Evolutionary conservation across 2,797 vertebrate genomes (phyloP).

Genomic region (Lophotriccus pileatus): DNA sequence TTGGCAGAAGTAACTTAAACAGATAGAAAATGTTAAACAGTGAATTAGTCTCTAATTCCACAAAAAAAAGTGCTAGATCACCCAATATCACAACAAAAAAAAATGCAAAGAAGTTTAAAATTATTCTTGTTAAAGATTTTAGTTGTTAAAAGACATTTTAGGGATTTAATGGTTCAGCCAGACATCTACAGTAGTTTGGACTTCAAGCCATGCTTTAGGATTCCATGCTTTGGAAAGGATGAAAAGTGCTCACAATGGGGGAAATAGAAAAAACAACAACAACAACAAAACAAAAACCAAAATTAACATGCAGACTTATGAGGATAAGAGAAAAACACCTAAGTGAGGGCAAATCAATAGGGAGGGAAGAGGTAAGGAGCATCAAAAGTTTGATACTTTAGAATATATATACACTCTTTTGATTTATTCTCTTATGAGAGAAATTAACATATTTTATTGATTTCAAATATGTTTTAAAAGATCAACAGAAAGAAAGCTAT

Average conservation of each 20-base stretch:
- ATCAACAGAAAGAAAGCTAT: neutral
- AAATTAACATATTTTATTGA: neutral
- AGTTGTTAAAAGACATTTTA: neutral
- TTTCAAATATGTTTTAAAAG: neutral
- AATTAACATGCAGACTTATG: neutral
- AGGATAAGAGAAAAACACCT: neutral
- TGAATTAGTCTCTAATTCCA: neutral
- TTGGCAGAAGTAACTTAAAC: neutral
- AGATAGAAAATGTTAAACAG: neutral
- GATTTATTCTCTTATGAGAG: neutral
- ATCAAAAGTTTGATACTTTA: neutral
- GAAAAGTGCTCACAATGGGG: neutral
- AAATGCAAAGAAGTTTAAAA: neutral
- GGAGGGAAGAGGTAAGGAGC: neutral
- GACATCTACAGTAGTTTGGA: neutral
- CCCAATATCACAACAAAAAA: neutral
- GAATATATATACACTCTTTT: neutral
- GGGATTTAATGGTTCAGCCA: neutral
- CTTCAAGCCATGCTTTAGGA: neutral
- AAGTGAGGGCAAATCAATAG: neutral
- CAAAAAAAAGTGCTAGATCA: neutral
- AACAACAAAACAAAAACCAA: neutral
- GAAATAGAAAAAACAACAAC: neutral
- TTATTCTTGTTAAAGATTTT: neutral
- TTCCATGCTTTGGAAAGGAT: neutral